Base-by-base conservation (phyloP, 1,140 invertebrate genomes). In the Pantala flavescens region DNA sequence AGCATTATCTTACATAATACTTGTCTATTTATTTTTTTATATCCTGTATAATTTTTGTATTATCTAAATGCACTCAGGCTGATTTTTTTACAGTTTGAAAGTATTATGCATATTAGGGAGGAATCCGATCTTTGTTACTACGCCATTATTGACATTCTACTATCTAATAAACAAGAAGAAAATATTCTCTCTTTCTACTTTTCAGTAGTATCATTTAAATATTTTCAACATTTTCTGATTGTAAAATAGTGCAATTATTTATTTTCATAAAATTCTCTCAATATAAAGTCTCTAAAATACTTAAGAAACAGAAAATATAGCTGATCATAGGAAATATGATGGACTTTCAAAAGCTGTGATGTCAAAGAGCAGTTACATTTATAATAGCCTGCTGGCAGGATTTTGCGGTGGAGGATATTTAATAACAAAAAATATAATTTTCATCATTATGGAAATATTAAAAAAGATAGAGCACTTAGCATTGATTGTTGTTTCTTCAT, bases 11-110 rank as follows among this genome's bases (percentile, higher is more conserved):
- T 63, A 19, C n/a, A 21, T 63, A 21, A 36, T 36, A 36, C 28
- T 9, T 63, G n/a, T 21, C 49, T 63, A 63, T 63, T 63, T 63
- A 63, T 36, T 63, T 63, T 63, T 63, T 63, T 63, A 63, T 63
- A 63, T 63, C 49, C 49, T 63, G 12, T 63, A 63, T 21, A 63
- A 63, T 16, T 63, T 63, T 63, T 63, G 49, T 63, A 63, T 63
- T 63, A 63, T 63, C 16, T 3, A 63, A 21, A 12, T 21, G 2
- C 49, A 19, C n/a, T 63, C 14, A 19, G 49, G 49, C 49, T 63
- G 49, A 19, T 63, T 63, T 63, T 11, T 63, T 63, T 19, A 63
- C 16, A 19, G n/a, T 63, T 63, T 19, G 14, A 19, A 63, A 63
- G n/a, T 19, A 63, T 63, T 63, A 63, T 63, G 49, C 49, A 63